A percentile compares a stretch with the other conserved stretches of the same genome.
These are phyloP conservation scores for Dasypogon diadema DNA, from an alignment of 2,888 invertebrate species.

Conservation along the genomic window DNA sequence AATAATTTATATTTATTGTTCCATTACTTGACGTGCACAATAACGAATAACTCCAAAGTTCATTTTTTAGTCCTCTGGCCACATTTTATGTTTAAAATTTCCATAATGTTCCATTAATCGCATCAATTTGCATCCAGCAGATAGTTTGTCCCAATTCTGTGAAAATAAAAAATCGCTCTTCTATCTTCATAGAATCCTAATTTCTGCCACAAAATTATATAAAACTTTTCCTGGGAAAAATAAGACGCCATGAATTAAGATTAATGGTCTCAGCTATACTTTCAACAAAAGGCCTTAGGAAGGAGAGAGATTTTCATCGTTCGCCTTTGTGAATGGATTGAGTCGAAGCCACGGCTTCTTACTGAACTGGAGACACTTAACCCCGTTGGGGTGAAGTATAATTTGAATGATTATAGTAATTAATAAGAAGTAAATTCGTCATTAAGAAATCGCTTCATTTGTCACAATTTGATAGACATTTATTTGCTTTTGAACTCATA, in stretches of 20 bases:
- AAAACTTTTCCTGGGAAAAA: constrained; percentile 12
- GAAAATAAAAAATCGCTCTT: constrained; percentile 36
- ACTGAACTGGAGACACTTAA: neutral
- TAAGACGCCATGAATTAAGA: constrained; percentile 45
- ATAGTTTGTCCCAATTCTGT: neutral
- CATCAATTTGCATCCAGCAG: neutral
- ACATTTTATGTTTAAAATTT: no score
- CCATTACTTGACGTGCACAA: no score
- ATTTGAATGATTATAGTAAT: constrained; percentile 53
- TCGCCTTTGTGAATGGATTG: neutral
- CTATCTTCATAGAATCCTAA: constrained; percentile 24
- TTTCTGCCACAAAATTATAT: constrained; percentile 28
- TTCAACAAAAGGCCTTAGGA: constrained; percentile 56
- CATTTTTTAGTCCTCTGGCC: no score
- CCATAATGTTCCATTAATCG: no score
- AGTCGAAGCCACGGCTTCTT: constrained; percentile 25
- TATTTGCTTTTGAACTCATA: constrained; percentile 33
- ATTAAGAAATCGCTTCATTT: constrained; percentile 57
- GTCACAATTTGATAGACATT: constrained; percentile 58
- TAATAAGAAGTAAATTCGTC: constrained; percentile 53
- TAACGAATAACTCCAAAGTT: no score
- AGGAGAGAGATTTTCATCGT: constrained; percentile 31
- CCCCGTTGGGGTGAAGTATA: constrained; percentile 37
- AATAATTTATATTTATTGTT: no score
- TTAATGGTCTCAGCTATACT: constrained; percentile 60